Base-by-base conservation (phyloP, 35 echinoderm and acorn worm genomes). In the Stichopus chloronotus region DNA sequence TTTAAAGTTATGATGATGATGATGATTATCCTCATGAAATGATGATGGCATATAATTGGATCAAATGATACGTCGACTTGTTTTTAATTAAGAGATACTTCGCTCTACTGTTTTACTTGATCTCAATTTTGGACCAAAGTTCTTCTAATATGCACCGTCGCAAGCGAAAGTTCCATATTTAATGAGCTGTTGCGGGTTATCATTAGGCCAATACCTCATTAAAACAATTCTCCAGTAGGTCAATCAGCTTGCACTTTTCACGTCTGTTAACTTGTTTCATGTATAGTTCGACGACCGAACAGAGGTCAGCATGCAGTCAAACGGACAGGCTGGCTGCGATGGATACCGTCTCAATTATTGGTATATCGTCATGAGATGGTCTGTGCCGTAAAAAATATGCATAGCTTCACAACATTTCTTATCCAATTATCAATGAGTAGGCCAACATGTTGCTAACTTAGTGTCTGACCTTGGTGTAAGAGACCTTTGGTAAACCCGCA, bases 401-500 rank as follows among this genome's bases (percentile, higher is more conserved):
- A 22, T 1, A 22, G 13, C 69, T 16, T 72, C 69, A 22, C 69
- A 13, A 72, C 69, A 13, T 21, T 21, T 72, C 69, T 21, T 13
- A 16, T 72, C 13, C 69, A 72, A 16, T 72, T 13, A 16, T 13
- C 13, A 22, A 72, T 72, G 69, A 22, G 22, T 21, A 72, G 69
- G 13, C 69, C 69, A 72, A 72, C 22, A 22, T 16, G 13, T 16
- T 72, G 30, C 30, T 43, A 43, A 43, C 30, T 43, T 43, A 43
- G 30, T 43, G 30, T 11, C 84, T 53, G 17, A 97, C 96, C 93
- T 97, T 97, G 12, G 96, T 97, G 61, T 97, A 97, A 0, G 96
- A 97, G 21, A 97, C 96, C 93, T 95, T 97, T 7, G 96, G 96
- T 54, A 97, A 68, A 4, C 96, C 96, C 7, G 96, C 93, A 14